phyloP scores from a whole-genome alignment of 2,113 vertebrate species.

The Vulpes lagopus region DNA sequence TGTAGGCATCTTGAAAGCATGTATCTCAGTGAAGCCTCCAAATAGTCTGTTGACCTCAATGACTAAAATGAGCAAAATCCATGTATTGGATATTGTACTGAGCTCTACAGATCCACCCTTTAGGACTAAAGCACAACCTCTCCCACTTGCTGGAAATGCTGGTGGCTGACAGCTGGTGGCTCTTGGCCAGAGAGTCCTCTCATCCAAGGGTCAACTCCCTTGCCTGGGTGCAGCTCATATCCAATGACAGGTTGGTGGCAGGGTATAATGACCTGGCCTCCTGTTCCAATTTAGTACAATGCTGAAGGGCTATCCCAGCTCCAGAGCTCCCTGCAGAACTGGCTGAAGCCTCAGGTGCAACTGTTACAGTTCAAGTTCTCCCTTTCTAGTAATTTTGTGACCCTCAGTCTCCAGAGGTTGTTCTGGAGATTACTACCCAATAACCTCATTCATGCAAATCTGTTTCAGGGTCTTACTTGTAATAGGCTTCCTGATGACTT shows the following conservation, averaged over 20 bases:
- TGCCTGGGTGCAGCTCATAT: not conserved
- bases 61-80: not conserved
- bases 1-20: not conserved
- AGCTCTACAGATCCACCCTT: not conserved
- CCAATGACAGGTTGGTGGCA: not conserved
- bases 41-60: not conserved
- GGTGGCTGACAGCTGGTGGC: not conserved
- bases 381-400: not conserved
- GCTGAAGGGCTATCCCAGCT: not conserved
- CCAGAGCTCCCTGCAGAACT: not conserved
- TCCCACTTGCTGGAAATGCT: not conserved
- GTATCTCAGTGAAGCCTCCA: conserved; percentile 39
- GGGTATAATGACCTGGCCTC: not conserved
- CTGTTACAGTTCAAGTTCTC: not conserved
- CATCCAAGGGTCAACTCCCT: not conserved
- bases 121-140: not conserved
- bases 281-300: conserved; percentile 4
- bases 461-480: not conserved
- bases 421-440: not conserved
- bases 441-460: not conserved
- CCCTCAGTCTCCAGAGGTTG: not conserved
- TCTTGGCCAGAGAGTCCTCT: conserved; percentile 21
- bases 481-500: not conserved
- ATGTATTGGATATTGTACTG: not conserved
- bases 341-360: not conserved